phyloP scores from a whole-genome alignment of 2,888 invertebrate species.

The Brachyopa scutellaris region DNA sequence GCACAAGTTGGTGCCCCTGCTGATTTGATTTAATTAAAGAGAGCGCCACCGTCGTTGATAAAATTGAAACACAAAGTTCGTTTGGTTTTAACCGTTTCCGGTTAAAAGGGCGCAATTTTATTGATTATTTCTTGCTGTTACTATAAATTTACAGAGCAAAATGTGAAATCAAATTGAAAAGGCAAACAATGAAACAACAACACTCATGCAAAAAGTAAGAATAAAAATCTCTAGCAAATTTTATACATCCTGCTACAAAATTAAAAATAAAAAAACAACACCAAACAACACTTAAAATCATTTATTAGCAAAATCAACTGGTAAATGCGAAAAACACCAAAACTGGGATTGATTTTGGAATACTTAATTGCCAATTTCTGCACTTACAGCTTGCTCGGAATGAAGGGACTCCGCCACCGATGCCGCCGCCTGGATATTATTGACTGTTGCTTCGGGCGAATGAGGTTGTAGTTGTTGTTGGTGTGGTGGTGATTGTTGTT shows the following conservation, averaged over 20 bases:
- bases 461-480: conserved; percentile 49
- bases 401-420: conserved; percentile 66
- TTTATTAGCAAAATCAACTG: conserved; percentile 51
- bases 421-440: conserved; percentile 68
- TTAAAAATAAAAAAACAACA: conserved; percentile 59
- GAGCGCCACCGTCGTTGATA: conserved; percentile 21
- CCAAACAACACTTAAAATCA: conserved; percentile 35
- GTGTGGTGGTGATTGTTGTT: conserved; percentile 57
- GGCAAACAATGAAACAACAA: conserved; percentile 18
- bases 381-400: conserved; percentile 72
- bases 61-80: conserved; percentile 14
- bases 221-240: not conserved
- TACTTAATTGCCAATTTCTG: conserved; percentile 66
- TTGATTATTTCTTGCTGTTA: conserved; percentile 18
- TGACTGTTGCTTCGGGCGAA: conserved; percentile 67
- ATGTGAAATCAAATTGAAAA: not conserved
- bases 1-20: conserved; percentile 27
- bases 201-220: not conserved
- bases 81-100: conserved; percentile 17
- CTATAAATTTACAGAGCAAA: not conserved
- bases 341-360: conserved; percentile 27
- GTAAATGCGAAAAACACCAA: not conserved
- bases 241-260: not conserved
- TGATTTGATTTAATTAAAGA: conserved; percentile 19
- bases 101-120: conserved; percentile 9